These are phyloP conservation scores for Heliconius erato DNA, from an alignment of 2,888 invertebrate genomes.

Conservation along the genomic window DNA sequence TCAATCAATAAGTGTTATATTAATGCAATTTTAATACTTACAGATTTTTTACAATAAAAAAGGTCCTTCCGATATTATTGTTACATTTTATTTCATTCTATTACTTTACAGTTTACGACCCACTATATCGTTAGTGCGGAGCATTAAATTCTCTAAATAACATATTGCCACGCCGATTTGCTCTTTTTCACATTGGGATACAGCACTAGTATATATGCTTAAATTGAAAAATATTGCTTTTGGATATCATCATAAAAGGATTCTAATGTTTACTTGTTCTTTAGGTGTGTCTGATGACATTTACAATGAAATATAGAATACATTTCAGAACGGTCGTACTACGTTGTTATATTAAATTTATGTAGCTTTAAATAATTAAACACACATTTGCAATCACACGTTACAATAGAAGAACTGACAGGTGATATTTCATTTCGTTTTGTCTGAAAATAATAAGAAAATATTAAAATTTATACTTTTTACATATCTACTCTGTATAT, in stretches of 20 bases:
- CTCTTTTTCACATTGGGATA: neutral
- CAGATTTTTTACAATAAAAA: neutral
- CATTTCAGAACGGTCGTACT: neutral
- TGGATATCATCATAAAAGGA: conserved; percentile 18
- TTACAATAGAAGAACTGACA: too few relatives aligned
- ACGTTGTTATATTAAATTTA: neutral
- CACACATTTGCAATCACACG: neutral
- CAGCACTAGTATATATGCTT: neutral
- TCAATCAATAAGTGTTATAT: neutral
- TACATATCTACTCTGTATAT: too few relatives aligned
- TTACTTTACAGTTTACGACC: conserved; percentile 31
- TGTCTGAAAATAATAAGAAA: too few relatives aligned
- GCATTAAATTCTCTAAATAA: conserved; percentile 32
- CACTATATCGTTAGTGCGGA: conserved; percentile 25
- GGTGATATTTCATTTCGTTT: too few relatives aligned
- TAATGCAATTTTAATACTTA: neutral
- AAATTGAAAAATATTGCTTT: conserved; percentile 8
- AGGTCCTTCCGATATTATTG: neutral
- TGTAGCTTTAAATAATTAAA: neutral
- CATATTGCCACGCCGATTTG: conserved; percentile 9
- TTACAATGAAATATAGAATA: conserved; percentile 1
- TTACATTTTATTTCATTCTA: conserved; percentile 15
- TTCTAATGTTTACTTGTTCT: conserved; percentile 12
- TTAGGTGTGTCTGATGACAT: conserved; percentile 9
- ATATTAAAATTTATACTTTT: too few relatives aligned